phyloP scores from a whole-genome alignment of 2,888 invertebrate species.

The Watsonalla binaria region DNA sequence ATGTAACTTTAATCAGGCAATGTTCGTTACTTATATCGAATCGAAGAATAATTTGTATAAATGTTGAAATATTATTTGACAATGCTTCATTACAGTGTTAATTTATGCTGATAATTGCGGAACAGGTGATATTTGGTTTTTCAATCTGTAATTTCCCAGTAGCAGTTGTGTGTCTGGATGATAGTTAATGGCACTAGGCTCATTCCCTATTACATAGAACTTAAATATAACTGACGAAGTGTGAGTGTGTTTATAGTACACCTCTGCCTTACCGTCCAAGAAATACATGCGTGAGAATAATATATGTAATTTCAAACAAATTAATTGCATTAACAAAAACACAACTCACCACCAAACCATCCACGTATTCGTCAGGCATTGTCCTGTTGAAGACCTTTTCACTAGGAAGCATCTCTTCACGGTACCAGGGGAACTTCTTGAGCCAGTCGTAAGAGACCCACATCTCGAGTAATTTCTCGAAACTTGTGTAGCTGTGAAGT shows the following conservation, averaged over 20 bases:
- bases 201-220: too few relatives aligned
- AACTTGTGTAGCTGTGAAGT: slow-evolving; percentile 45
- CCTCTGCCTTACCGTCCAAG: too few relatives aligned
- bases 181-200: slow-evolving; percentile 15
- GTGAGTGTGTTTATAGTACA: too few relatives aligned
- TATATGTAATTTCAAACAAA: too few relatives aligned
- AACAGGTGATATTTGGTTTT: too few relatives aligned
- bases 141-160: too few relatives aligned
- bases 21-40: slow-evolving; percentile 4
- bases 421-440: slow-evolving; percentile 45
- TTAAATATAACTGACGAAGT: too few relatives aligned
- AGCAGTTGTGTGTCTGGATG: neutral
- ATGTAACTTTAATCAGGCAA: slow-evolving; percentile 37
- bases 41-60: neutral
- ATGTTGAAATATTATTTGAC: neutral
- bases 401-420: slow-evolving; percentile 51
- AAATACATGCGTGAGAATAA: too few relatives aligned
- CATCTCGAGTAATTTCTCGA: slow-evolving; percentile 36
- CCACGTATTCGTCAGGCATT: slow-evolving; percentile 44
- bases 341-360: slow-evolving; percentile 50
- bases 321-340: slow-evolving; percentile 7
- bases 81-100: neutral
- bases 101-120: too few relatives aligned
- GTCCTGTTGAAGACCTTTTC: slow-evolving; percentile 42
- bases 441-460: slow-evolving; percentile 56